Evolutionary conservation across 2,113 vertebrate genomes (phyloP), one percentile per base, ranked within the genome.

Genomic region (Takifugu bimaculatus): DNA sequence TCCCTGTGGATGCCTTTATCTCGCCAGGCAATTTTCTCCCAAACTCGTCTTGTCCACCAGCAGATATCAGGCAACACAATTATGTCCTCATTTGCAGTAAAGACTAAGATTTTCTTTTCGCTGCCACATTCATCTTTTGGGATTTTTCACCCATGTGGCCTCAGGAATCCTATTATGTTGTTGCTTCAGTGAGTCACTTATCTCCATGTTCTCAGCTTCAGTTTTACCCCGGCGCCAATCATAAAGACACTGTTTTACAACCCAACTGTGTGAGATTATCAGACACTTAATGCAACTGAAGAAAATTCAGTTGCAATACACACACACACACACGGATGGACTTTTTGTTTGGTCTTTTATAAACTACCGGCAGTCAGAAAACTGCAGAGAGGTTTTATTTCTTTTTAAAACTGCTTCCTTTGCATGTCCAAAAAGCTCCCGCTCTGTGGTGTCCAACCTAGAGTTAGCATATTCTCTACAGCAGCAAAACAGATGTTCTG

Each of bases 311-410:
- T 49, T 6, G 48, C 9, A 20, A 52, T 49, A 5, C 47, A 43
- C 13, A 52, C 50, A 57, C 29, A 59, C 50, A 57, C 47, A 60
- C 14, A 20, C 5, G 7, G 28, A 56, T 39, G 35, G 1, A 39
- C 35, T 9, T 59, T 26, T 59, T 42, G 64, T 74, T 13, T 28
- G 27, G 27, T 43, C n/a, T 52, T 53, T 71, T 26, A 26, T 51
- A 12, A 13, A 54, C 57, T 55, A 49, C 72, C 61, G 20, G 20
- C 20, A 20, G 20, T 20, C 20, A 65, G 75, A 72, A 68, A 81
- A 75, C 75, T 11, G 52, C 75, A 78, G 59, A 79, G 59, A 59
- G 65, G 72, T 76, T 84, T 88, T 84, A 85, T 84, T 84, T 79
- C 75, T 79, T 75, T 78, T 73, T 59, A 77, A 85, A 83, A 85